Conservation (phyloP, 2,113 vertebrate genomes). For the Hyaena hyaena region DNA sequence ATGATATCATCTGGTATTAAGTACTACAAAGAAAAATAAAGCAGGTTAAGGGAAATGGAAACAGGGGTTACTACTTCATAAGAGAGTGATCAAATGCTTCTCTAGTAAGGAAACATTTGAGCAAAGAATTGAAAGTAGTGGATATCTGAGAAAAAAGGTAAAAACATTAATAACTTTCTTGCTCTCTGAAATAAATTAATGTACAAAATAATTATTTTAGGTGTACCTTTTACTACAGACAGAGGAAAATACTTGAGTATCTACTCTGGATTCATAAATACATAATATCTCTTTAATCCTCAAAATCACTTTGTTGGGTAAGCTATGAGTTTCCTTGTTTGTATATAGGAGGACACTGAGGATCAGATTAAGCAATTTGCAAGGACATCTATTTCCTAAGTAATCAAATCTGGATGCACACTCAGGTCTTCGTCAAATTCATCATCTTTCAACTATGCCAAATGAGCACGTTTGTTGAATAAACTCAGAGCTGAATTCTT, state of each 20-base stretch:
- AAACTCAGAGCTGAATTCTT: slow-evolving; percentile 32
- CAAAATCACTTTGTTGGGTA: slow-evolving; percentile 1
- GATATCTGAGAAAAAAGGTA: neutral
- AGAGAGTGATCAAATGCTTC: neutral
- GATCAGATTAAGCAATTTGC: neutral
- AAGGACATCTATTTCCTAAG: neutral
- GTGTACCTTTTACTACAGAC: neutral
- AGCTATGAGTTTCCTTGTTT: neutral
- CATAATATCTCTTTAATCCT: neutral
- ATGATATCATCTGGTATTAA: neutral
- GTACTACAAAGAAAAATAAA: slow-evolving; percentile 21
- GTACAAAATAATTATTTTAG: slow-evolving; percentile 5
- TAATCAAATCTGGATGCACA: neutral
- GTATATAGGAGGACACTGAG: neutral
- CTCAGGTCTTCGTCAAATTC: neutral
- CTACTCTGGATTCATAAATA: neutral
- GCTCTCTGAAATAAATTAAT: slow-evolving; percentile 15
- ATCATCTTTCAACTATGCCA: slow-evolving; percentile 1
- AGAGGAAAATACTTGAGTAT: neutral
- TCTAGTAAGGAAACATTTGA: neutral
- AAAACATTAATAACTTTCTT: slow-evolving; percentile 31
- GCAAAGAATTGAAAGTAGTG: neutral
- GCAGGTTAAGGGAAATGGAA: neutral
- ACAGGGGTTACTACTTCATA: neutral
- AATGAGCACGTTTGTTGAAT: neutral